Base-by-base conservation (phyloP, 2,888 invertebrate species). In the Heliconius aoede region DNA sequence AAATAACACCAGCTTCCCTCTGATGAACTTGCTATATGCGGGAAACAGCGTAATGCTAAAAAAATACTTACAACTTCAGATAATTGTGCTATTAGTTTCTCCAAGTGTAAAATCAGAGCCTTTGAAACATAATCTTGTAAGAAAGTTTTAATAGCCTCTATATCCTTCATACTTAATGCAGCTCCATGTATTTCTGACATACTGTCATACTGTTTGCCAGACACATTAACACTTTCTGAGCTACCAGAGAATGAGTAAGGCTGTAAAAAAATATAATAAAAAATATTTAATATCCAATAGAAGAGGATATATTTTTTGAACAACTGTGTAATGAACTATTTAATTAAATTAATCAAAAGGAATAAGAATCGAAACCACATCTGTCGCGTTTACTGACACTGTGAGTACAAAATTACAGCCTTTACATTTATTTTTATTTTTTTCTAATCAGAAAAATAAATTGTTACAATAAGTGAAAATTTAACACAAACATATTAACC, bases 81-180 rank as follows among this genome's bases (percentile, higher is more conserved):
- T 61, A 98, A 90, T 77, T 96, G 95, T 74, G 95, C 95, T 84
- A 99, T 97, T 90, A 98, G 97, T 86, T 97, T 96, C 89, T 99
- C 99, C 60, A 98, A 96, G 89, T 98, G 98, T 0, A 99, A 99
- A 79, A 99, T 94, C 77, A 99, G 93, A 30, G 98, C 97, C 85
- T 97, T 96, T 21, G 97, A 95, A 78, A 97, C 96, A 93, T 98
- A 99, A 86, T 99, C 98, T 84, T 97, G 97, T 62, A 99, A 95
- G 86, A 99, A 97, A 81, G 96, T 95, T 84, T 97, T 96, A 62
- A 99, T 95, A 84, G 97, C 96, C 84, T 99, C 98, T 72, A 98
- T 95, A 92, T 99, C 99, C 85, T 96, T 96, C 0, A 96, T 92
- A 65, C 97, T 97, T 61, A 99, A 94, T 85, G 97, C 97, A 79